A percentile compares a stretch with the other conserved stretches of the same genome.
These are phyloP conservation scores for Drosophila neonasuta DNA, from an alignment of 2,888 invertebrate genomes.

Conservation along the genomic window DNA sequence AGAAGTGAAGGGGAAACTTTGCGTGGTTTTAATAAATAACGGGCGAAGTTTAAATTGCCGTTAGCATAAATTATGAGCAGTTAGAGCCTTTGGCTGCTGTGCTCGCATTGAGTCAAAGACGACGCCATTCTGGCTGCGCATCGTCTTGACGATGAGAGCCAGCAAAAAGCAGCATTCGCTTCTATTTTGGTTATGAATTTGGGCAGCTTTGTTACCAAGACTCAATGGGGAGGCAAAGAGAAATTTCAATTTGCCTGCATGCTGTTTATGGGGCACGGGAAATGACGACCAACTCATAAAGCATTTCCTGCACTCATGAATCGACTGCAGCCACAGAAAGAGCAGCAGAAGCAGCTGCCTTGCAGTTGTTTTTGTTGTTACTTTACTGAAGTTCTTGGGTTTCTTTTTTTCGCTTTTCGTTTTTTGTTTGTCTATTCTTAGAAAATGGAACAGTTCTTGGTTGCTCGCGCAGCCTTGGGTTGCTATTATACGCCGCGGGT, in stretches of 20 bases:
- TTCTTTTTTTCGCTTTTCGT: slow-evolving; percentile 5
- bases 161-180: slow-evolving; percentile 20
- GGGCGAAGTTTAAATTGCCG: slow-evolving; percentile 77
- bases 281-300: slow-evolving; percentile 69
- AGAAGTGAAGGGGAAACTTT: slow-evolving; percentile 19
- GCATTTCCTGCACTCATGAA: slow-evolving; percentile 76
- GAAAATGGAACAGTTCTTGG: slow-evolving; percentile 69
- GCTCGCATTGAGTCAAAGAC: slow-evolving; percentile 51
- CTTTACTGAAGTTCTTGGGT: slow-evolving; percentile 50
- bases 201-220: slow-evolving; percentile 24
- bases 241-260: slow-evolving; percentile 73
- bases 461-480: slow-evolving; percentile 47
- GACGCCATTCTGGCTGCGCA: slow-evolving; percentile 52
- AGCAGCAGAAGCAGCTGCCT: slow-evolving; percentile 11
- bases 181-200: slow-evolving; percentile 42
- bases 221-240: slow-evolving; percentile 5
- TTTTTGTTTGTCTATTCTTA: slow-evolving; percentile 44
- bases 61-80: slow-evolving; percentile 79
- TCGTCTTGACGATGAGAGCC: slow-evolving; percentile 19
- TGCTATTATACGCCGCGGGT: slow-evolving; percentile 42
- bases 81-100: slow-evolving; percentile 64
- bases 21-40: slow-evolving; percentile 73
- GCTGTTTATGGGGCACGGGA: slow-evolving; percentile 68
- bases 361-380: slow-evolving; percentile 28
- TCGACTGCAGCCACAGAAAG: slow-evolving; percentile 46